phyloP scores from a whole-genome alignment of 2,113 vertebrate genomes.

The Alligator sinensis region DNA sequence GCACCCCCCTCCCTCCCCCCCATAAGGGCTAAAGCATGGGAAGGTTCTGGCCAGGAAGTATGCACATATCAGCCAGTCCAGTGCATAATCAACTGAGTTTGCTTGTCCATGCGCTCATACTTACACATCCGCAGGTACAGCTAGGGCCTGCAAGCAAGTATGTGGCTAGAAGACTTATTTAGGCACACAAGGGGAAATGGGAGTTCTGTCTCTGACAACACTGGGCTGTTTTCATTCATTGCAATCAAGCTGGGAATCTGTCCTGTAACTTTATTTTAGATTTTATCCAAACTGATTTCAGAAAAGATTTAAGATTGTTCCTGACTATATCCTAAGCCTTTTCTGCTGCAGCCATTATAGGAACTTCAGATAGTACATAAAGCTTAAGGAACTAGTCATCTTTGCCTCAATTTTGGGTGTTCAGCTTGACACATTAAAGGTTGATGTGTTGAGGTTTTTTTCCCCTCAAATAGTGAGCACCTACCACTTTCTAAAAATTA shows the following conservation, averaged over 20 bases:
- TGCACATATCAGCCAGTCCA: too few relatives aligned
- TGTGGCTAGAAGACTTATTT: too few relatives aligned
- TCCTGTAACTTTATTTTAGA: conserved; percentile 3
- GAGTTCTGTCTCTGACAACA: not conserved
- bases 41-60: too few relatives aligned
- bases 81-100: too few relatives aligned
- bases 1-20: too few relatives aligned
- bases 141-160: too few relatives aligned
- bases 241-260: not conserved
- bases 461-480: not conserved
- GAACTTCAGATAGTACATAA: not conserved
- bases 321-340: not conserved
- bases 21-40: too few relatives aligned
- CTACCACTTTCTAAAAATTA: not conserved
- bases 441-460: not conserved
- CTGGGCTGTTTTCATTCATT: not conserved
- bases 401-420: not conserved
- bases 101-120: too few relatives aligned
- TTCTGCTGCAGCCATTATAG: not conserved
- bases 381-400: not conserved
- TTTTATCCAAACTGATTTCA: not conserved
- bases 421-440: not conserved
- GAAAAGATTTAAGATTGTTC: not conserved
- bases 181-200: too few relatives aligned
- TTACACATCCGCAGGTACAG: too few relatives aligned